Conservation (phyloP, 2,113 vertebrate species). For the Pterophyllum scalare region DNA sequence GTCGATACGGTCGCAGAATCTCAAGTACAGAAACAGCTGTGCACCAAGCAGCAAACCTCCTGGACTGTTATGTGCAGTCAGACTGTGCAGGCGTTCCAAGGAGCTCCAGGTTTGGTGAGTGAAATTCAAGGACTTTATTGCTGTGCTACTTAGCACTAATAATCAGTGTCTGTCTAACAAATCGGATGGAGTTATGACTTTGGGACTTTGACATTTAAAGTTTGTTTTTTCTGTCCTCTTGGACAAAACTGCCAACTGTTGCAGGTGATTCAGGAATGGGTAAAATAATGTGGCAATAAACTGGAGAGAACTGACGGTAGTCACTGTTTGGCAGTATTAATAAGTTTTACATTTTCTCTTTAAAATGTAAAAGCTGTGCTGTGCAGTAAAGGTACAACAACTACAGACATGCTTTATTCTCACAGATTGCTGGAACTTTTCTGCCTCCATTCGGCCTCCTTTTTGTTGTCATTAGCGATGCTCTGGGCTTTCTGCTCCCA, state of each 20-base stretch:
- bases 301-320: background rate
- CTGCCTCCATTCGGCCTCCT: constrained; percentile 55
- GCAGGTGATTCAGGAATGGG: background rate
- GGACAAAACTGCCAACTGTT: too few relatives aligned
- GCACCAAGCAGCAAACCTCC: background rate
- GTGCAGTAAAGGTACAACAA: background rate
- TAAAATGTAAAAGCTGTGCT: background rate
- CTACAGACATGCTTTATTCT: background rate
- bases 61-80: too few relatives aligned
- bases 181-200: too few relatives aligned
- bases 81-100: too few relatives aligned
- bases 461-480: constrained; percentile 43
- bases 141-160: too few relatives aligned
- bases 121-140: too few relatives aligned
- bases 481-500: constrained; percentile 72
- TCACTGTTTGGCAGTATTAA: background rate
- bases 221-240: too few relatives aligned
- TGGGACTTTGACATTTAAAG: too few relatives aligned
- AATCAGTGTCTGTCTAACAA: too few relatives aligned
- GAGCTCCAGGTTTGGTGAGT: too few relatives aligned
- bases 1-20: background rate
- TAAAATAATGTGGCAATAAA: background rate
- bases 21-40: background rate
- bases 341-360: background rate
- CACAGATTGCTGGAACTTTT: constrained; percentile 64